Conservation (phyloP, 2,888 invertebrate species). For the Smittia aterrima region DNA sequence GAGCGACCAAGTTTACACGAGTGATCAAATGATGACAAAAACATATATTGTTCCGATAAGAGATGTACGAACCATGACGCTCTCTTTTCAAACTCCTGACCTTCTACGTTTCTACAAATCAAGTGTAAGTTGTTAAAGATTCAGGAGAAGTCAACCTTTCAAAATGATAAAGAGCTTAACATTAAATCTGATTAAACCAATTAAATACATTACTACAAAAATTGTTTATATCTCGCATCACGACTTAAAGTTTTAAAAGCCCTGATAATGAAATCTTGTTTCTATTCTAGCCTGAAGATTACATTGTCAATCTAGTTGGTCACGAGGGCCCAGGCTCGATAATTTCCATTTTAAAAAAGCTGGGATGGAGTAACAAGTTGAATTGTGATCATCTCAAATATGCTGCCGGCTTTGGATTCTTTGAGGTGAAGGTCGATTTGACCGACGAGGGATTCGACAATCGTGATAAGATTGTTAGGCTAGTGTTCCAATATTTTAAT, state of each 20-base stretch:
- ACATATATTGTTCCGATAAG: slow-evolving; percentile 79
- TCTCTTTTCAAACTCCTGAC: slow-evolving; percentile 84
- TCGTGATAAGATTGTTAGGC: slow-evolving; percentile 75
- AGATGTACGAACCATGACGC: slow-evolving; percentile 73
- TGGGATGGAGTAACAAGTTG: slow-evolving; percentile 78
- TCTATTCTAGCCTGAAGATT: slow-evolving; percentile 68
- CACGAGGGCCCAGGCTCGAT: slow-evolving; percentile 91
- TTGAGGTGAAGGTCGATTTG: slow-evolving; percentile 76
- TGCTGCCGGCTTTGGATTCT: slow-evolving; percentile 83
- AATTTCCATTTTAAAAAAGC: slow-evolving; percentile 73
- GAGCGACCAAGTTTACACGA: slow-evolving; percentile 76
- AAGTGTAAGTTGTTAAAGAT: slow-evolving; percentile 59
- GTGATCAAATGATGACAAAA: slow-evolving; percentile 64
- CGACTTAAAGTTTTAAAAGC: no score
- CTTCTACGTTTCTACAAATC: slow-evolving; percentile 72
- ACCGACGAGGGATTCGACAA: slow-evolving; percentile 83
- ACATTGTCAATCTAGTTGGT: slow-evolving; percentile 81
- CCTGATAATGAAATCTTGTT: slow-evolving; percentile 1
- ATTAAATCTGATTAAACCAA: background rate
- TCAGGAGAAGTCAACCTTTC: no score
- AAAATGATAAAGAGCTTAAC: no score
- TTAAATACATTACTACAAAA: no score
- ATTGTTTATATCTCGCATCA: no score
- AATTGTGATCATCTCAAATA: slow-evolving; percentile 47
- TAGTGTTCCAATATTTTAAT: slow-evolving; percentile 72